Evolutionary conservation across 2,113 vertebrate genomes (phyloP).

Genomic region (Myanophis thanlyinensis): DNA sequence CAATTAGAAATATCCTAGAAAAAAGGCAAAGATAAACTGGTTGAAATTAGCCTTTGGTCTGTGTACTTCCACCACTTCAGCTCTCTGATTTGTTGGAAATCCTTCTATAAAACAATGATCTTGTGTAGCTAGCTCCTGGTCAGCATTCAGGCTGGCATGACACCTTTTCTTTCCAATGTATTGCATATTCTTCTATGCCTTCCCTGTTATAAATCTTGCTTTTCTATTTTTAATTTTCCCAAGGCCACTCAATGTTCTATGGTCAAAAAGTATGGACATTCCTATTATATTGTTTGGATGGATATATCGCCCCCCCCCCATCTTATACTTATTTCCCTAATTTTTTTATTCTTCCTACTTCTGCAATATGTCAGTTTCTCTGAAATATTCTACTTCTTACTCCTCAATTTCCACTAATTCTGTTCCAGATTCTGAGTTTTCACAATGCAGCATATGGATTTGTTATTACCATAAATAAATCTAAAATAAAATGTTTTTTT

Average conservation of each 20-base stretch:
- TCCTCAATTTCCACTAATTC: background rate
- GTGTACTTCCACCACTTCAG: background rate
- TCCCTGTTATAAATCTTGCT: background rate
- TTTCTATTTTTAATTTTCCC: background rate
- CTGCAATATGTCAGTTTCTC: background rate
- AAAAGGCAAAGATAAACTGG: background rate
- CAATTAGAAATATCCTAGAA: background rate
- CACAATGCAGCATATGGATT: background rate
- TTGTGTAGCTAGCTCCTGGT: background rate
- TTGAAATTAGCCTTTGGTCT: background rate
- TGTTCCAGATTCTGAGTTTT: background rate
- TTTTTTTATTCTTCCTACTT: background rate
- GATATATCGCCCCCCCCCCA: background rate
- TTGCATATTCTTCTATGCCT: background rate
- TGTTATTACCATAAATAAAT: background rate
- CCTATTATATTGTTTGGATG: background rate
- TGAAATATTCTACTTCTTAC: background rate
- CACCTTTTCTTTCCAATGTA: background rate
- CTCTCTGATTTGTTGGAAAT: background rate
- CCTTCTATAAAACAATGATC: background rate
- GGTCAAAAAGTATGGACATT: background rate
- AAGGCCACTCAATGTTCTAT: background rate
- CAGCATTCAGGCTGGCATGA: background rate
- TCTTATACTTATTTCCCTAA: background rate
- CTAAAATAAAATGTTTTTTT: background rate